phyloP scores from a whole-genome alignment of 2,888 invertebrate genomes.

The Theretra japonica region DNA sequence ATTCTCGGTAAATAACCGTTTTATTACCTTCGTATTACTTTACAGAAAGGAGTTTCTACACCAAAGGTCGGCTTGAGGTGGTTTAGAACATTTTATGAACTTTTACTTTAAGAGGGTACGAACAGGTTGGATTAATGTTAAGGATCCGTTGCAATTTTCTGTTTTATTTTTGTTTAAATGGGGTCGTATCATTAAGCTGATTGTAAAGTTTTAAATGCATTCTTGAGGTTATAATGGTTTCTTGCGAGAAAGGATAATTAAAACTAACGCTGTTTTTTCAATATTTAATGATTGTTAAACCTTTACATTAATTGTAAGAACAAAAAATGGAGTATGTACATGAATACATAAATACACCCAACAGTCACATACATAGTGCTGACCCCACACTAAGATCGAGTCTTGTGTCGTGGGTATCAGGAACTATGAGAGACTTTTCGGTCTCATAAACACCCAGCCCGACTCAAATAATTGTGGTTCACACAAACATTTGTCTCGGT shows the following conservation, averaged over 20 bases:
- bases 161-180: background rate
- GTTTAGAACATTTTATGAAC: constrained; percentile 22
- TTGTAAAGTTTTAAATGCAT: background rate
- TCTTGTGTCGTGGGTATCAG: too few species aligned
- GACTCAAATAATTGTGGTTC: too few species aligned
- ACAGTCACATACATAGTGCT: too few species aligned
- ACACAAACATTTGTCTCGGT: too few species aligned
- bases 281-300: too few species aligned
- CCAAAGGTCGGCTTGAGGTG: background rate
- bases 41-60: constrained; percentile 13
- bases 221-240: background rate
- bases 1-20: constrained; percentile 35
- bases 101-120: constrained; percentile 17
- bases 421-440: too few species aligned
- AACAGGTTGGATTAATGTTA: constrained; percentile 14
- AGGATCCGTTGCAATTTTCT: background rate
- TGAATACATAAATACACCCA: too few species aligned
- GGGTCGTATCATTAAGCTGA: background rate
- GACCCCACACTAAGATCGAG: too few species aligned
- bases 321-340: too few species aligned
- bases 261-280: background rate
- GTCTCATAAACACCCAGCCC: too few species aligned
- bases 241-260: background rate
- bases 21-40: constrained; percentile 32
- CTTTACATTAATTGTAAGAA: too few species aligned